A percentile compares a stretch with the other conserved stretches of the same genome.
Evolutionary conservation across 2,888 invertebrate genomes (phyloP).

Genomic region (Argyresthia albistria): DNA sequence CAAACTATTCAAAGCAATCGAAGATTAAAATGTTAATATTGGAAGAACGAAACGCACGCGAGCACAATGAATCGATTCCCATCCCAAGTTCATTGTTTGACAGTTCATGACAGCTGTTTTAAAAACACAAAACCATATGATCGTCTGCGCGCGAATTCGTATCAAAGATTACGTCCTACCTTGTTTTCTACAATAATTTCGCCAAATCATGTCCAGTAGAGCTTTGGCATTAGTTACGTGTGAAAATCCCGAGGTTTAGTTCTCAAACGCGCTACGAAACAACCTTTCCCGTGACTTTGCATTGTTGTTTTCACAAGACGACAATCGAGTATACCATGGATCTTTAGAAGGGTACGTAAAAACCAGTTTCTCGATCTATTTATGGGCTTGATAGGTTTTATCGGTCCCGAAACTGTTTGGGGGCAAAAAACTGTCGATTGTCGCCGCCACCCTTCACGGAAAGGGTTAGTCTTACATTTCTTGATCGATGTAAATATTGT

Average conservation of each 20-base stretch:
- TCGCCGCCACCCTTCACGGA: background rate
- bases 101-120: slow-evolving; percentile 6
- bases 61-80: no score
- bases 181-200: background rate
- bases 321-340: slow-evolving; percentile 20
- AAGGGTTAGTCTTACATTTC: background rate
- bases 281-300: background rate
- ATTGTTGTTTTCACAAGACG: slow-evolving; percentile 4
- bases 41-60: no score
- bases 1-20: no score
- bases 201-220: background rate
- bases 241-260: slow-evolving; percentile 8
- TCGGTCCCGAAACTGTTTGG: slow-evolving; percentile 11
- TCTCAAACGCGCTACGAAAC: background rate
- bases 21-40: no score
- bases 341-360: slow-evolving; percentile 20
- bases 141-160: slow-evolving; percentile 19
- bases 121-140: slow-evolving; percentile 12
- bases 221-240: slow-evolving; percentile 2
- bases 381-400: slow-evolving; percentile 27
- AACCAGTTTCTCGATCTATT: slow-evolving; percentile 41
- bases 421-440: slow-evolving; percentile 1
- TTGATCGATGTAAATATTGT: no score
- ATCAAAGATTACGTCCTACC: background rate
- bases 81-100: no score